Conservation (phyloP, 2,113 vertebrate genomes). For the Talpa occidentalis region DNA sequence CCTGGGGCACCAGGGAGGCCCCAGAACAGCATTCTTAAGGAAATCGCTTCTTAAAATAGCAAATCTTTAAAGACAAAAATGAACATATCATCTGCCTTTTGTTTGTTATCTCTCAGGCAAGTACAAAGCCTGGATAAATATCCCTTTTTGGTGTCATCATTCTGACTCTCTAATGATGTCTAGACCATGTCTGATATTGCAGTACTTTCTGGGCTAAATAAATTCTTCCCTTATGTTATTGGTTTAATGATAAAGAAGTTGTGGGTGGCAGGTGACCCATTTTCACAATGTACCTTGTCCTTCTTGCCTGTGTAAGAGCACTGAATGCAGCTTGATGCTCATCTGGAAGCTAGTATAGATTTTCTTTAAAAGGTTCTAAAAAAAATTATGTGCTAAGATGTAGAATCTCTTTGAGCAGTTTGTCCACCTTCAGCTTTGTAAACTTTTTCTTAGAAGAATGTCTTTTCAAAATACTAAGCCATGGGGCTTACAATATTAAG, state of each 20-base stretch:
- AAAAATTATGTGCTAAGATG: constrained; percentile 2
- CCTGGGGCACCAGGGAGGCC: too few species aligned
- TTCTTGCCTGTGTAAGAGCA: constrained; percentile 26
- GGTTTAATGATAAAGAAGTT: constrained; percentile 30
- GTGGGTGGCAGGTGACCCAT: constrained; percentile 49
- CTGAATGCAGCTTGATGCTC: neutral
- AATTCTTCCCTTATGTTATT: neutral
- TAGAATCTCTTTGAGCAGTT: neutral
- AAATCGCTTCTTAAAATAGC: constrained; percentile 47
- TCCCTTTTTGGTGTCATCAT: neutral
- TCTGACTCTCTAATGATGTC: neutral
- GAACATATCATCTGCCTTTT: constrained; percentile 51
- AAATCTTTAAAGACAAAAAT: constrained; percentile 24
- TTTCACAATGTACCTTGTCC: constrained; percentile 41
- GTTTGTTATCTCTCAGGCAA: constrained; percentile 23
- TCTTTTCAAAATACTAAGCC: constrained; percentile 54
- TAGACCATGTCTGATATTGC: neutral
- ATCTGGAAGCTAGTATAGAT: constrained; percentile 50
- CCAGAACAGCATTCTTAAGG: constrained; percentile 54
- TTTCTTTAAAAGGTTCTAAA: constrained; percentile 51
- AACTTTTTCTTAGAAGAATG: neutral
- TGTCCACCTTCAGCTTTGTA: constrained; percentile 40
- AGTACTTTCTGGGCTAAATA: neutral
- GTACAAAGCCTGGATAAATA: constrained; percentile 49
- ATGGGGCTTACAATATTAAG: constrained; percentile 28